Percentiles rank a stretch among this genome's conserved stretches.
These are phyloP conservation scores for Acronicta leporina DNA, from an alignment of 2,888 invertebrate species.

Conservation along the genomic window DNA sequence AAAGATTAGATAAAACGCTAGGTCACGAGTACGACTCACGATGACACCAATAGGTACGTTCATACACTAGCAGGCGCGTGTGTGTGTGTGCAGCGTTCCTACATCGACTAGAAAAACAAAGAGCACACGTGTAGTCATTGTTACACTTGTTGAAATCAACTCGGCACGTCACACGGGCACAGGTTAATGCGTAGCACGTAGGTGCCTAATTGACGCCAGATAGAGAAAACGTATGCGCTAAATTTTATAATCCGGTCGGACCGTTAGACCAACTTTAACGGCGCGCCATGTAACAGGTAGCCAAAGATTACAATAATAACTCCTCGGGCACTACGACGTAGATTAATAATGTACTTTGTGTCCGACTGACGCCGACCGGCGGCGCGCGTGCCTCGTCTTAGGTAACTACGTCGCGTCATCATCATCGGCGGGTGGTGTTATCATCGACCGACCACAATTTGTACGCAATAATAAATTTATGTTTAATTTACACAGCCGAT, in stretches of 20 bases:
- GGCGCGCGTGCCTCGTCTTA: conserved; percentile 41
- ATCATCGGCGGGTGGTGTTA: conserved; percentile 52
- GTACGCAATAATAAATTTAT: conserved; percentile 52
- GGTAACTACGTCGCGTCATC: conserved; percentile 37
- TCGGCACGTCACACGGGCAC: background rate
- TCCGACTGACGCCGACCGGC: conserved; percentile 42
- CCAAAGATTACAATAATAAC: conserved; percentile 67
- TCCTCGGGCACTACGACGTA: conserved; percentile 47
- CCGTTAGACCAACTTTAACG: conserved; percentile 67
- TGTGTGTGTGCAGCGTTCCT: conserved; percentile 34
- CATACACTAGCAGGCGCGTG: conserved; percentile 40
- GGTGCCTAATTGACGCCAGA: conserved; percentile 34
- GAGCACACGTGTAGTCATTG: conserved; percentile 56
- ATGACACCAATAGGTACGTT: conserved; percentile 44
- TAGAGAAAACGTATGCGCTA: conserved; percentile 63
- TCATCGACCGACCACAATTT: conserved; percentile 51
- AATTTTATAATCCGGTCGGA: conserved; percentile 66
- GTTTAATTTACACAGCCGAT: conserved; percentile 57
- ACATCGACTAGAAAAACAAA: conserved; percentile 59
- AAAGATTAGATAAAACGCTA: conserved; percentile 61
- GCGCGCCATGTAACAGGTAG: conserved; percentile 64
- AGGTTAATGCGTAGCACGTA: conserved; percentile 61
- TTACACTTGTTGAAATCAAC: conserved; percentile 41
- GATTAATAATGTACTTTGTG: conserved; percentile 46
- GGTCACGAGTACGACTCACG: conserved; percentile 29